Evolutionary conservation across 1,140 invertebrate species (phyloP).

Genomic region (Drosophila teissieri): DNA sequence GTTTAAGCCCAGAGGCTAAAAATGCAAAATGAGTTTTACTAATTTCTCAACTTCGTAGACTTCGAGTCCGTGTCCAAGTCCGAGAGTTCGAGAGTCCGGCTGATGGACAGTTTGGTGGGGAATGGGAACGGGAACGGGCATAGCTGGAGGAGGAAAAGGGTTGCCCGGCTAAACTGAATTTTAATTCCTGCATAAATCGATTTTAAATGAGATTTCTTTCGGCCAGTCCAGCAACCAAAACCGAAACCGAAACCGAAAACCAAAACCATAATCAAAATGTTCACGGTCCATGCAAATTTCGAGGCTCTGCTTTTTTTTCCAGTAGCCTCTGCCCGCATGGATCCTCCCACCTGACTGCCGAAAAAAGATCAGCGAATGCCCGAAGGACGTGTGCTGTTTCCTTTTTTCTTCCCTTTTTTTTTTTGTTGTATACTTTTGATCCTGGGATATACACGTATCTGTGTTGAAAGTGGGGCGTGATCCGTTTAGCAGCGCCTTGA

Average conservation of each 20-base stretch:
- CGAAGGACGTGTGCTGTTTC: slow-evolving; percentile 58
- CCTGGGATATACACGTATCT: slow-evolving; percentile 14
- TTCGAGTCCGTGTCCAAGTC: background rate
- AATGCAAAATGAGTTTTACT: slow-evolving; percentile 85
- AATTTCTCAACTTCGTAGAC: slow-evolving; percentile 80
- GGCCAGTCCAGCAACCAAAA: slow-evolving; percentile 7
- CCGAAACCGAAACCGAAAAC: slow-evolving; percentile 7
- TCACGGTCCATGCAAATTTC: slow-evolving; percentile 52
- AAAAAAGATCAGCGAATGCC: slow-evolving; percentile 62
- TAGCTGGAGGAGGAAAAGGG: slow-evolving; percentile 11
- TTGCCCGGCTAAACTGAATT: slow-evolving; percentile 62
- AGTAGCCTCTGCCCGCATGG: slow-evolving; percentile 58
- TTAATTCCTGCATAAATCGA: slow-evolving; percentile 83
- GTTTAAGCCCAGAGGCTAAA: slow-evolving; percentile 85
- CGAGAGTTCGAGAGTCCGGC: slow-evolving; percentile 5
- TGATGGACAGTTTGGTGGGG: slow-evolving; percentile 67
- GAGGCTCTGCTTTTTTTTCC: slow-evolving; percentile 34
- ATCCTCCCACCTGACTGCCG: slow-evolving; percentile 77
- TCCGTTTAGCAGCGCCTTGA: slow-evolving; percentile 69
- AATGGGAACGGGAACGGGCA: background rate
- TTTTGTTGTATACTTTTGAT: slow-evolving; percentile 5
- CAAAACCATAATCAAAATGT: slow-evolving; percentile 66
- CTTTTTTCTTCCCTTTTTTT: background rate
- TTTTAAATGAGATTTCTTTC: slow-evolving; percentile 82
- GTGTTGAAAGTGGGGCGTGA: slow-evolving; percentile 83